Evolutionary conservation across 2,888 invertebrate genomes (phyloP), one percentile per base, ranked within the genome.

Genomic region (Pandemis cinnamomeana): DNA sequence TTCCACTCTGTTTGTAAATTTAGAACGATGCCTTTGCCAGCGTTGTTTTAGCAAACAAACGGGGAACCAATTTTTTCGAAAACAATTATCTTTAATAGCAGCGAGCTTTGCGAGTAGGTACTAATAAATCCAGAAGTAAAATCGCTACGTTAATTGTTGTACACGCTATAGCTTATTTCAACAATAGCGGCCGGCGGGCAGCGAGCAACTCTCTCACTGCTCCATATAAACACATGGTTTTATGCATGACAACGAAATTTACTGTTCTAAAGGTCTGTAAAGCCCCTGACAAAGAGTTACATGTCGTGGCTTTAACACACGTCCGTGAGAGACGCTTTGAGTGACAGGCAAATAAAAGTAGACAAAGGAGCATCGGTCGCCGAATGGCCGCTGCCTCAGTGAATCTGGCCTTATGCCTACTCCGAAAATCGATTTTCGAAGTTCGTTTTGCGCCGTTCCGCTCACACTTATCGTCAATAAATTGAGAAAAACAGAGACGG

Each of bases 331-430:
- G 87, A 82, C 85, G 84, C 84, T 87, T 87, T 92, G 92, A 92
- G 86, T 90, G 93, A 92, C 92, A 90, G 88, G 86, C 88, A 91
- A 92, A 93, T 91, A 92, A 91, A 91, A 89, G 86, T 86, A 89
- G 86, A 91, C 88, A 91, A 89, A 89, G 85, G 83, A 82, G 82
- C 80, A 81, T 81, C 83, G 79, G 82, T 76, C 81, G 78, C 75
- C 76, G 77, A 66, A 71, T 63, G 72, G 62, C 76, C 63, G 71
- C 67, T 60, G 64, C 44, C 51, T 55, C 58, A 41, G 44, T 61
- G 71, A 74, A 75, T 36, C 27, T 36, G 27, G 27, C 27, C 27
- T 27, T 27, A 27, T 27, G 27, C 2, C 2, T 27, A 27, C 27
- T 27, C 27, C 27, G 27, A 27, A 27, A 27, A 2, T 27, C 27